A percentile compares a stretch with the other conserved stretches of the same genome.
Evolutionary conservation across 1,140 invertebrate genomes (phyloP).

Genomic region (Phymastichus coffea): DNA sequence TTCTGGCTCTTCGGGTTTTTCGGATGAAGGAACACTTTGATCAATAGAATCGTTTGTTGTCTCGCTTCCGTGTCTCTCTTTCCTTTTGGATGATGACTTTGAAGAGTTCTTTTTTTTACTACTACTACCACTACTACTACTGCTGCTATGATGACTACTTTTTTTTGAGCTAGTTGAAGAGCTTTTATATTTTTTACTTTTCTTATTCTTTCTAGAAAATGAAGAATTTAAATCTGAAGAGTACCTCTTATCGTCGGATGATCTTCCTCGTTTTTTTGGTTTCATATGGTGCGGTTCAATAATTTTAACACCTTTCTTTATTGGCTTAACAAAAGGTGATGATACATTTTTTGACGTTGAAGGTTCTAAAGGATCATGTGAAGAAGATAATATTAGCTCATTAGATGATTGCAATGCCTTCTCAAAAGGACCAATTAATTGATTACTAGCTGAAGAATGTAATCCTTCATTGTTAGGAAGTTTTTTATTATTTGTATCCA

Average conservation of each 20-base stretch:
- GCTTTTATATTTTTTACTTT: neutral
- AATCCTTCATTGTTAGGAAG: neutral
- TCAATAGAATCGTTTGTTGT: neutral
- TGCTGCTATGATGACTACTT: neutral
- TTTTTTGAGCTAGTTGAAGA: conserved; percentile 14
- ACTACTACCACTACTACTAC: conserved; percentile 10
- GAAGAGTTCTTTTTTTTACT: conserved; percentile 23
- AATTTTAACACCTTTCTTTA: conserved; percentile 18
- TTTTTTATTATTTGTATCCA: neutral
- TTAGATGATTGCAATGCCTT: neutral
- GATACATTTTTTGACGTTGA: neutral
- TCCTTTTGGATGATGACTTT: neutral
- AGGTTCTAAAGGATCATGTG: neutral
- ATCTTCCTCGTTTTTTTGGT: conserved; percentile 1
- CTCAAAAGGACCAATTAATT: neutral
- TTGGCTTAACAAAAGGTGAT: too few species aligned
- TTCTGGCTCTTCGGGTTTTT: neutral
- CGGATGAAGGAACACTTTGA: neutral
- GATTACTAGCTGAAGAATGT: neutral
- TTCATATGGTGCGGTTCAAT: conserved; percentile 24
- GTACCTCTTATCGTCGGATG: neutral
- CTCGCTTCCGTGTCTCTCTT: neutral
- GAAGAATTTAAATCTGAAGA: conserved; percentile 2
- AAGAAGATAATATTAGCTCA: neutral
- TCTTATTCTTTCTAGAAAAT: neutral